Evolutionary conservation across 2,888 invertebrate species (phyloP), one percentile per base, ranked within the genome.

Genomic region (Plagodis pulveraria): DNA sequence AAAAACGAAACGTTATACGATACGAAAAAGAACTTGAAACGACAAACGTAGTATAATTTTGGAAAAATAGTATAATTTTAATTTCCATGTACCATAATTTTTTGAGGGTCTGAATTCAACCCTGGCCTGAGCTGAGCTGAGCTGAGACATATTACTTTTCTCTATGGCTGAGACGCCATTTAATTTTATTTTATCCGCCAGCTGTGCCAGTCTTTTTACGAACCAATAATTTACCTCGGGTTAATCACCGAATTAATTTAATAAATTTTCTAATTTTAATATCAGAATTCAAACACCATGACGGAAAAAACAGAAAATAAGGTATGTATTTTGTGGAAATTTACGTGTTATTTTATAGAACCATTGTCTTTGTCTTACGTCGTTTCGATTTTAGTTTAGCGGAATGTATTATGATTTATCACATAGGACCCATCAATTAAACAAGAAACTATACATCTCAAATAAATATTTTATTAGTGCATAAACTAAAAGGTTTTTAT

Each of bases 241-340:
- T 5, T 41, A 6, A 45, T 38, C 59, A 32, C 46, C 36, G 36
- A 36, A 36, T 36, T 36, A 36, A 52, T 44, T 33, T 9, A 32
- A 7, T 42, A 43, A 52, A 52, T 41, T 53, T 4, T 4, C 51
- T 56, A 42, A 45, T 11, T 53, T 45, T 47, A 22, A 11, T 42
- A 9, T 10, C 6, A 40, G 48, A 50, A 56, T n/a, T 49, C 44
- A 50, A 58, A 61, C 50, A 52, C 41, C 51, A 90, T 91, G 91
- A 84, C 87, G 59, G 89, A 86, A 73, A 83, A 84, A 58, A 67
- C 79, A 41, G 83, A 83, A 63, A 64, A 78, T 47, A 89, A 89
- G 89, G 91, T 90, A 75, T 65, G 84, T 80, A 68, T 8, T 8
- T 38, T 8, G 38, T 38, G 9, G 8, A 8, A 8, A 8, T 9